Evolutionary conservation across 2,888 invertebrate genomes (phyloP), one percentile per base, ranked within the genome.

Genomic region (Parelbella ahira): DNA sequence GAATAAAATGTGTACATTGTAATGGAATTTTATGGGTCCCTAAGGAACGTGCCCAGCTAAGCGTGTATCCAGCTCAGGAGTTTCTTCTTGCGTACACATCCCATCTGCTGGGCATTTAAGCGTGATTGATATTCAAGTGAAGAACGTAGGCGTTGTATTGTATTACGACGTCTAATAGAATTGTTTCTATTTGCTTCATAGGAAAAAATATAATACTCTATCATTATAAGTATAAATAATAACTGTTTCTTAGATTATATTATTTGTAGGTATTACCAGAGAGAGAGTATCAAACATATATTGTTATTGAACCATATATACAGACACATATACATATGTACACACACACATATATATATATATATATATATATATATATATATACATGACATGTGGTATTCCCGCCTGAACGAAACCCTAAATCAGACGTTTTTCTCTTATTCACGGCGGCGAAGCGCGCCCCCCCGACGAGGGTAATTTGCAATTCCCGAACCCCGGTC

Each of bases 401-500:
- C 3, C 21, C 27, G 19, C 5, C 10, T 27, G 20, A 19, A 10
- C 4, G 21, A 9, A 11, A 23, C 3, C 15, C 37, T 10, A 37
- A 37, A 37, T 37, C 29, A 29, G 4, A 7, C 9, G 41, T 10
- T 13, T 15, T 19, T 13, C 38, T 41, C 42, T 36, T 47, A 36
- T 33, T 28, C 29, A 19, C 15, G 24, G 41, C 33, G 5, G 18
- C 43, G 33, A 12, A 43, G n/a, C n/a, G n/a, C n/a, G 34, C 44
- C 39, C 24, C 44, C 45, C 36, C 41, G 41, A 44, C 45, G 30
- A 45, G 36, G 45, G 45, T 38, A 49, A 42, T 42, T 42, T 36
- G 28, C 33, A 28, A 34, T 42, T 11, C 33, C 41, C 27, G 21
- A 9, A 9, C 19, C 4, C 20, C 7, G 10, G 15, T 11, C 15